Percentiles rank a stretch among this genome's conserved stretches.
Conservation (phyloP, 64 coral and sea anemone genomes). For the Actinia equina region DNA sequence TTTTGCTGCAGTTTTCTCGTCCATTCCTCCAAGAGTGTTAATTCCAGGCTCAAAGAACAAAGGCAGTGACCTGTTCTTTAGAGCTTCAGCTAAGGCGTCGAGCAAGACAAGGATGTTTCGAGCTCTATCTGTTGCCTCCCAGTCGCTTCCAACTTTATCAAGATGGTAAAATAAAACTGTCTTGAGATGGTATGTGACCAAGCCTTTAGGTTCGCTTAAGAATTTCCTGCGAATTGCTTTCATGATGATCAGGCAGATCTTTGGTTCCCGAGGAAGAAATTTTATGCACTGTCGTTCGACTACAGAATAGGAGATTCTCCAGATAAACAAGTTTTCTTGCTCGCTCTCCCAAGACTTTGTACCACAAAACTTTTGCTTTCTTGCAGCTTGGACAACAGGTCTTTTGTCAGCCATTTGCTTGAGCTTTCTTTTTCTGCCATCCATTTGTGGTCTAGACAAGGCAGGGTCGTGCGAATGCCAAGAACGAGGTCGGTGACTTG, state of each 20-base stretch:
- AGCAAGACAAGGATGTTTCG: slow-evolving; percentile 22
- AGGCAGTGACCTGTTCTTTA: slow-evolving; percentile 21
- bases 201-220: slow-evolving; percentile 24
- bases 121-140: slow-evolving; percentile 14
- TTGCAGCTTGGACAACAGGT: background rate
- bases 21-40: slow-evolving; percentile 37
- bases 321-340: background rate
- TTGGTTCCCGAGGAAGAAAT: slow-evolving; percentile 22
- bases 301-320: slow-evolving; percentile 21
- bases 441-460: slow-evolving; percentile 24
- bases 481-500: slow-evolving; percentile 25
- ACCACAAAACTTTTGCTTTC: slow-evolving; percentile 22
- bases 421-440: slow-evolving; percentile 7
- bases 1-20: slow-evolving; percentile 6
- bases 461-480: slow-evolving; percentile 26
- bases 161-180: slow-evolving; percentile 31
- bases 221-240: slow-evolving; percentile 32
- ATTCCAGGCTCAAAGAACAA: slow-evolving; percentile 13
- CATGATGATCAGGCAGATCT: slow-evolving; percentile 31
- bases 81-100: slow-evolving; percentile 10
- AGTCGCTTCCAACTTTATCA: slow-evolving; percentile 31
- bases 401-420: slow-evolving; percentile 18
- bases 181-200: slow-evolving; percentile 25
- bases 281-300: slow-evolving; percentile 20
- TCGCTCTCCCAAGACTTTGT: slow-evolving; percentile 30